Conservation (phyloP, 2,113 vertebrate genomes). For the Drymodes brunneopygia region DNA sequence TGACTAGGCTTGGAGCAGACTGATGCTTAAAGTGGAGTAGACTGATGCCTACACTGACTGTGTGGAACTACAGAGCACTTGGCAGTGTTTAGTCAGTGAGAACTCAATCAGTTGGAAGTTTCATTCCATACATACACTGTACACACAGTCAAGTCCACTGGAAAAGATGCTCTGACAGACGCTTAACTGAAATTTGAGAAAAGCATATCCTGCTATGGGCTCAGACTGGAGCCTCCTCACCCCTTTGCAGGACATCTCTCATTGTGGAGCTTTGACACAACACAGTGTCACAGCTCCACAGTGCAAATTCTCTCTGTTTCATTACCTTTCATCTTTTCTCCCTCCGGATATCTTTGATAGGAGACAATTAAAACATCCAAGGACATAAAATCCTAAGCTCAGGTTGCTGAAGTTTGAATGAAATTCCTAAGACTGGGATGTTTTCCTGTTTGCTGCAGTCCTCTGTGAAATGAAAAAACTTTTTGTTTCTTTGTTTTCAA, state of each 20-base stretch:
- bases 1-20: not conserved
- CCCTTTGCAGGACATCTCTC: not conserved
- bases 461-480: not conserved
- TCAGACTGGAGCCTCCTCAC: not conserved
- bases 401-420: not conserved
- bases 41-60: not conserved
- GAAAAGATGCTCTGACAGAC: slow-evolving; percentile 24
- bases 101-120: not conserved
- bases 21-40: not conserved
- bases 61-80: not conserved
- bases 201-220: not conserved
- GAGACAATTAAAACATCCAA: not conserved
- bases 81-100: not conserved
- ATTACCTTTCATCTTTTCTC: not conserved
- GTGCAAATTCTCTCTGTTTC: not conserved
- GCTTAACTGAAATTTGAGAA: slow-evolving; percentile 28
- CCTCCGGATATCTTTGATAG: not conserved
- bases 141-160: not conserved
- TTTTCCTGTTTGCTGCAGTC: not conserved
- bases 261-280: not conserved
- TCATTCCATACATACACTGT: not conserved
- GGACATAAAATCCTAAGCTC: not conserved
- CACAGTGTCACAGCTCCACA: too few relatives aligned
- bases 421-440: not conserved
- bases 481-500: not conserved